Conservation (phyloP, 2,888 invertebrate species). For the Lathronympha strigana region DNA sequence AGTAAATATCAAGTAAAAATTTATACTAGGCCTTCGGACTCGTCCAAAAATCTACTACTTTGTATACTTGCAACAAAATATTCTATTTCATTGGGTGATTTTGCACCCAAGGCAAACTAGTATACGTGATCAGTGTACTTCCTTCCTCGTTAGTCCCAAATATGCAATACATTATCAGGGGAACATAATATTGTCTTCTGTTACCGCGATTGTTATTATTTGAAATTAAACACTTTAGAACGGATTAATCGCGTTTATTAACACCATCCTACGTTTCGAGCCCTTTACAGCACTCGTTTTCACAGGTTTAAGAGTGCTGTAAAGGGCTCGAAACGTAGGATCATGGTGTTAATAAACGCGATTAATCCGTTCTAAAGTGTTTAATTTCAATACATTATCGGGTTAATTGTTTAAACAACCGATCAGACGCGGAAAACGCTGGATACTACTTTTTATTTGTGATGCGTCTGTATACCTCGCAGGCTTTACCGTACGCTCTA, state of each 20-base stretch:
- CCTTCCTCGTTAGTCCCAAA: constrained; percentile 27
- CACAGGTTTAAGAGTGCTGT: no score
- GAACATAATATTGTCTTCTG: no score
- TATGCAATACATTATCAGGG: constrained; percentile 19
- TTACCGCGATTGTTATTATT: no score
- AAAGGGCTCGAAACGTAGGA: no score
- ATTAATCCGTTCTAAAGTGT: no score
- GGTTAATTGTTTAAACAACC: constrained; percentile 23
- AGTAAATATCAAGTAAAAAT: no score
- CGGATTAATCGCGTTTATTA: no score
- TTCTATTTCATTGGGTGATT: constrained; percentile 16
- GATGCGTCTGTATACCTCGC: constrained; percentile 57
- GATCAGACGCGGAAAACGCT: constrained; percentile 23
- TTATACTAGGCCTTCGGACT: no score
- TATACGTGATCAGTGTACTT: constrained; percentile 28
- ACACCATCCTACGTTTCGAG: no score
- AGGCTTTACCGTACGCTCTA: constrained; percentile 58
- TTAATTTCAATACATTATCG: constrained; percentile 22
- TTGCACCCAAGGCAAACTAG: constrained; percentile 32
- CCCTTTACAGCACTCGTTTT: no score
- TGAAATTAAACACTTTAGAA: no score
- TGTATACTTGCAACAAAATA: neutral
- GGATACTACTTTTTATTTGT: constrained; percentile 27
- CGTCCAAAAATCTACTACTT: neutral
- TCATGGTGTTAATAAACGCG: no score